Evolutionary conservation across 2,113 vertebrate species (phyloP).

Genomic region (Etia nguti): DNA sequence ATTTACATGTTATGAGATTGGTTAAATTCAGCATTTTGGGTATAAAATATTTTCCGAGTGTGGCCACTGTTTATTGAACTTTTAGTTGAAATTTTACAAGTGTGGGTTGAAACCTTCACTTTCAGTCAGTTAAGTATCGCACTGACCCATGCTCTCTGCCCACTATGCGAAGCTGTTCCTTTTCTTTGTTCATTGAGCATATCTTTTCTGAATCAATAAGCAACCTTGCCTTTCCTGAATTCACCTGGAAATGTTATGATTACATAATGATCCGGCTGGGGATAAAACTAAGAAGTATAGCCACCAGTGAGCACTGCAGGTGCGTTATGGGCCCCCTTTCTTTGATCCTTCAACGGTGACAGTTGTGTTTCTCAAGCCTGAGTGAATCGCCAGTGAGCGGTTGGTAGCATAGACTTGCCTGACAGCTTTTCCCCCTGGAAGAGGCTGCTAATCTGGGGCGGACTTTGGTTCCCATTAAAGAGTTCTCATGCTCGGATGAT

Average conservation of each 20-base stretch:
- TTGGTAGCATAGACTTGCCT: constrained; percentile 21
- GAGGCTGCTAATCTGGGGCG: constrained; percentile 28
- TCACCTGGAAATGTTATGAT: background rate
- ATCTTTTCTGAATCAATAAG: background rate
- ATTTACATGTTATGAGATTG: background rate
- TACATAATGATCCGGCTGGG: background rate
- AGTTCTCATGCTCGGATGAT: constrained; percentile 40
- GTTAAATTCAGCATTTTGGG: background rate
- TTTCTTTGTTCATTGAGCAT: background rate
- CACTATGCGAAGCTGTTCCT: background rate
- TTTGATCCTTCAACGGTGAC: constrained; percentile 15
- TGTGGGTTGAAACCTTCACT: background rate
- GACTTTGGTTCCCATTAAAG: constrained; percentile 32
- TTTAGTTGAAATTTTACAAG: background rate
- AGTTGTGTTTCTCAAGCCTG: constrained; percentile 62
- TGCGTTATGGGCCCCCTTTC: background rate
- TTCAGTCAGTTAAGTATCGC: background rate
- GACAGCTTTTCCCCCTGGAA: constrained; percentile 33
- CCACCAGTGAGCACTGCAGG: constrained; percentile 7
- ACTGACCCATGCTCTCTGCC: background rate
- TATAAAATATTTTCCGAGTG: background rate
- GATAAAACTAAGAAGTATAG: background rate
- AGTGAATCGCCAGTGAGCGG: constrained; percentile 17
- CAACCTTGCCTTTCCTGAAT: background rate
- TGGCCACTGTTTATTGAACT: background rate